Conservation (phyloP, 2,797 vertebrate species). For the Potorous gilbertii region DNA sequence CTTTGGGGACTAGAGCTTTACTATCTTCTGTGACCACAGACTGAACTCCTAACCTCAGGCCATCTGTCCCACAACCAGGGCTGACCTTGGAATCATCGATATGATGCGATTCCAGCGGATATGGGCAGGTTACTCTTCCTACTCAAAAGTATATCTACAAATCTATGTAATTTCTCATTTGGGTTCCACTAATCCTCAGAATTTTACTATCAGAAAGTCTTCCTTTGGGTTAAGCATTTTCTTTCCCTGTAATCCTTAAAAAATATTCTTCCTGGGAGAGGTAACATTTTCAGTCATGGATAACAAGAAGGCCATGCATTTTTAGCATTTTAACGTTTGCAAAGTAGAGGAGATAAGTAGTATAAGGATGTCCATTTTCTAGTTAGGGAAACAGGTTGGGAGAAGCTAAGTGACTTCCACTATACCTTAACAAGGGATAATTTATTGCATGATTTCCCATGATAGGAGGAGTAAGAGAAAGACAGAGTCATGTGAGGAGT, state of each 20-base stretch:
- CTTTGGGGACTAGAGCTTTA: background rate
- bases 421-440: background rate
- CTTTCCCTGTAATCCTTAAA: background rate
- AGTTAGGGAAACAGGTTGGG: background rate
- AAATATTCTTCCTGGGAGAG: background rate
- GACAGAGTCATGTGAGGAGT: background rate
- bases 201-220: background rate
- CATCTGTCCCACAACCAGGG: background rate
- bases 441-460: background rate
- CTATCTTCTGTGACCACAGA: background rate
- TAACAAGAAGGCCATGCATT: background rate
- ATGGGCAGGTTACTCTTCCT: accelerated
- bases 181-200: background rate
- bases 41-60: background rate
- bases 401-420: background rate
- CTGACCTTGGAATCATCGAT: too few species aligned
- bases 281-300: background rate
- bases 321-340: background rate
- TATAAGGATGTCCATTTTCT: background rate
- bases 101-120: background rate
- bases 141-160: background rate
- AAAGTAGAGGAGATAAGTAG: background rate
- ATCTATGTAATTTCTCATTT: background rate
- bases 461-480: background rate
- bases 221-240: background rate